Evolutionary conservation across 2,888 invertebrate species (phyloP), one percentile per base, ranked within the genome.

Genomic region (Cryptocephalus primarius): DNA sequence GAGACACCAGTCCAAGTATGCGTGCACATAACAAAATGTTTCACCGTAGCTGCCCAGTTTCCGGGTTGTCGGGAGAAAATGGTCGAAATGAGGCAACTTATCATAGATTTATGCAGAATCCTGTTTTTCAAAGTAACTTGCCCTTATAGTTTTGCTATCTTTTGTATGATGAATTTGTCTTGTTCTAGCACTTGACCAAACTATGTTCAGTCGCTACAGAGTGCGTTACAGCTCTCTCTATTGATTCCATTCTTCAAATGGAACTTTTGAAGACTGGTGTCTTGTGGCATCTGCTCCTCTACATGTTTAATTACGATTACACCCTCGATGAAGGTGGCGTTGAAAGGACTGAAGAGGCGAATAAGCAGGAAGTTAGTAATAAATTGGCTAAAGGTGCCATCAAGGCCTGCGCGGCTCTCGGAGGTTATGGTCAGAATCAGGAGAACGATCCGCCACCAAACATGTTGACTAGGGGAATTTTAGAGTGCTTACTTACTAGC

Each of bases 261-360:
- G 84, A 84, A 63, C 70, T 95, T 32, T 77, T 91, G 9, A 82
- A 85, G 52, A 82, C 87, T 1, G 97, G 96, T 8, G 89, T 88
- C 0, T 67, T 99, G 4, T 97, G 92, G 87, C 92, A 94, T 60
- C 72, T 99, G 44, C 70, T 99, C 36, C 79, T 89, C 0, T 88
- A 89, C 58, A 83, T 90, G 68, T 91, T 99, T 69, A 85, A 85
- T 50, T 99, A 95, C 69, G 99, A 99, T 73, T 99, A 87, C 71
- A 99, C 99, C 4, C 75, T 99, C 56, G 88, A 95, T 48, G 97
- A 99, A 73, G 91, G 95, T 43, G 97, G 96, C 0, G 88, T 96
- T 0, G 86, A 90, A 57, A 81, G 84, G 22, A 83, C 79, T 56
- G 86, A 86, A 60, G 84, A 88, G 43, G 81, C 85, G 4, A 95